Evolutionary conservation across 2,888 invertebrate genomes (phyloP), one percentile per base, ranked within the genome.

Genomic region (Polietes domitor): DNA sequence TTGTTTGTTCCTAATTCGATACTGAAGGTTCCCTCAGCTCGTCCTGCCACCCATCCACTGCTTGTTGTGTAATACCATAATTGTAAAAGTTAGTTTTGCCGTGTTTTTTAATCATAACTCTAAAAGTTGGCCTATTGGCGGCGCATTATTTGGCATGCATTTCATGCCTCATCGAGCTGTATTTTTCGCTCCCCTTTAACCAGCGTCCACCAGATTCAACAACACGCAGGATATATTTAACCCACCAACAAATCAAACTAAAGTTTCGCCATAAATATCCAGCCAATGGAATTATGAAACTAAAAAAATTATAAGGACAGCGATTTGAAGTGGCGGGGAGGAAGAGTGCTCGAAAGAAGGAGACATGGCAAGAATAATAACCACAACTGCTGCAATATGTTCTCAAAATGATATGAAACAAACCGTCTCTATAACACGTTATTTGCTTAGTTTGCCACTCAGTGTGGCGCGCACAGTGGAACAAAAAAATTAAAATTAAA

Each of bases 191-290:
- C 68, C 24, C 10, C 71, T 75, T 55, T 24, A 50, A 43, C 26
- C 19, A 65, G 43, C 15, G 21, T 32, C 26, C 17, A 28, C 37
- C 26, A 17, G 28, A 74, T 32, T 19, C 63, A 58, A 73, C 26
- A 24, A 32, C 9, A 12, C 15, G 43, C 24, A 43, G 43, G 43
- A 68, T 65, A 41, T 41, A 6, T 32, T 47, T 17, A 70, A 58
- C 10, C 32, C 63, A 70, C 32, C 63, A 70, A 65, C 61, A 84
- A 79, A 76, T 73, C 76, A 72, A 84, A 78, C 58, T 63, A 84
- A 84, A 84, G 76, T 84, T 84, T 78, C 76, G 75, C 43, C 76
- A 81, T 79, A 81, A 80, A 78, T 72, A 75, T 43, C 65, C 41
- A 37, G 28, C 32, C 32, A 71, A n/a, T n/a, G 71, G 74, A 80